These are phyloP conservation scores for Drosophila kohkoa DNA, from an alignment of 1,140 invertebrate species.

Conservation along the genomic window DNA sequence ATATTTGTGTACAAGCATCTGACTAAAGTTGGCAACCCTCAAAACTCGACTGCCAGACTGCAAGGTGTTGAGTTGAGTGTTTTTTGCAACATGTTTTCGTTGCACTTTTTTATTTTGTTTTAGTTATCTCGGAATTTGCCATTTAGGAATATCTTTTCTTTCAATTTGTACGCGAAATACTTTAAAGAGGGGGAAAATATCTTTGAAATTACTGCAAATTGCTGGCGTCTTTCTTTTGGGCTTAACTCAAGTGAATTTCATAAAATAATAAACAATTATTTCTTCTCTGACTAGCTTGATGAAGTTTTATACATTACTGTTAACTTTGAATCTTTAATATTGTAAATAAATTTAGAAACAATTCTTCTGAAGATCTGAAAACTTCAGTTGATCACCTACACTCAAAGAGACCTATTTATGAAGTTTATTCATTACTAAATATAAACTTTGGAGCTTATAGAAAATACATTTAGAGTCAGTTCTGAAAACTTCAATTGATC, in stretches of 20 bases:
- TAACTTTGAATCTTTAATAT: too few relatives aligned
- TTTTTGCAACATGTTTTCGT: slow-evolving; percentile 28
- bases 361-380: too few relatives aligned
- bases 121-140: slow-evolving; percentile 39
- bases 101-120: slow-evolving; percentile 20
- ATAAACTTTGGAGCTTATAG: too few relatives aligned
- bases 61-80: slow-evolving; percentile 47
- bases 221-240: not conserved
- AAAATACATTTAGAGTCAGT: not conserved
- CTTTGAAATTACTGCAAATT: slow-evolving; percentile 29
- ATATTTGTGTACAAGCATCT: slow-evolving; percentile 65
- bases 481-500: too few relatives aligned
- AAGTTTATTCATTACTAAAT: too few relatives aligned
- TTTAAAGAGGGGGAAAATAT: slow-evolving; percentile 14
- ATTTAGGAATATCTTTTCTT: slow-evolving; percentile 36
- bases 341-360: too few relatives aligned
- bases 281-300: too few relatives aligned
- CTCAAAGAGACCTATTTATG: too few relatives aligned
- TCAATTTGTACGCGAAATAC: slow-evolving; percentile 38
- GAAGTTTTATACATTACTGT: too few relatives aligned
- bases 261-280: not conserved
- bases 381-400: too few relatives aligned
- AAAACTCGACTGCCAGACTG: slow-evolving; percentile 13
- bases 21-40: slow-evolving; percentile 48
- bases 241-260: not conserved